Percentiles rank a stretch among this genome's conserved stretches.
Conservation (phyloP, 1,140 invertebrate species). For the Pantala flavescens region DNA sequence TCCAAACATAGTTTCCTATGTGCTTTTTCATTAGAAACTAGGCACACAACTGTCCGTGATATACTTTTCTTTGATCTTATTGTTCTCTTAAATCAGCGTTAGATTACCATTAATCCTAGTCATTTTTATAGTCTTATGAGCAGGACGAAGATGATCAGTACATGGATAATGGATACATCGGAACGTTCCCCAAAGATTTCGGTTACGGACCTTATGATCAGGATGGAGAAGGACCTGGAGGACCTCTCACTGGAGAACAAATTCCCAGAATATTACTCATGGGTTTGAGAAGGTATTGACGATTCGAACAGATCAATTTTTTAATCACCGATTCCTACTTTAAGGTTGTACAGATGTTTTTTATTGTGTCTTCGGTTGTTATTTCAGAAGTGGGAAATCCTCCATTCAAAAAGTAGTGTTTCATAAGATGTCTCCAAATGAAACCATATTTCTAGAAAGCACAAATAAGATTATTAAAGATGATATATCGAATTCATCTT, state of each 20-base stretch:
- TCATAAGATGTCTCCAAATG: constrained; percentile 99
- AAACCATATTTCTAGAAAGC: constrained; percentile 97
- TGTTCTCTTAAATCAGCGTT: too few relatives aligned
- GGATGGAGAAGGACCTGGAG: constrained; percentile 51
- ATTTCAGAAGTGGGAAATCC: constrained; percentile 92
- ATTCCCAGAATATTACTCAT: constrained; percentile 91
- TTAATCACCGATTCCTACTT: not conserved
- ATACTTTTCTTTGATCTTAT: too few relatives aligned
- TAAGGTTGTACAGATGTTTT: not conserved
- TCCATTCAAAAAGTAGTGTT: constrained; percentile 99
- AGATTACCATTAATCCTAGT: too few relatives aligned
- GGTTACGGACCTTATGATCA: constrained; percentile 78
- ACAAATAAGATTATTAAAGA: constrained; percentile 98
- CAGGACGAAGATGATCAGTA: constrained; percentile 54
- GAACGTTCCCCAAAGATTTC: constrained; percentile 87
- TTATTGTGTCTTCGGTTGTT: constrained; percentile 18
- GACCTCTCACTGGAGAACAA: constrained; percentile 52
- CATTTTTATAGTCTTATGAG: constrained; percentile 43
- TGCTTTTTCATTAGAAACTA: too few relatives aligned
- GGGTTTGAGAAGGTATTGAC: constrained; percentile 74
- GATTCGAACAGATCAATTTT: constrained; percentile 8
- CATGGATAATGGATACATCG: constrained; percentile 48
- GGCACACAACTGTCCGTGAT: too few relatives aligned
- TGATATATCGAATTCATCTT: constrained; percentile 93
- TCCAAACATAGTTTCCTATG: too few relatives aligned